Conservation (phyloP, 2,888 invertebrate species). For the Plutella xylostella region DNA sequence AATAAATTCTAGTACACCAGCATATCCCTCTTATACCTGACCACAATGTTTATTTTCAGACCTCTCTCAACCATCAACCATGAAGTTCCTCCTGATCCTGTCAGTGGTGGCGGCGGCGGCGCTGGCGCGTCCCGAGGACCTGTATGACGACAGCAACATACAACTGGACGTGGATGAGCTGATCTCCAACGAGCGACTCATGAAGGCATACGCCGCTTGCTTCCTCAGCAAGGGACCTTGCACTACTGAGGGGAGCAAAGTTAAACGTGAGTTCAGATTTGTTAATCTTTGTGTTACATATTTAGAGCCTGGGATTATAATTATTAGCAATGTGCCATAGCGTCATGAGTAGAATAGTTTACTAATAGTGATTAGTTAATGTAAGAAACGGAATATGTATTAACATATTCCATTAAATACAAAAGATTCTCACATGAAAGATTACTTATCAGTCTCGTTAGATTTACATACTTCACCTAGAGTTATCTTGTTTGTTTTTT, state of each 20-base stretch:
- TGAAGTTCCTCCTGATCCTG: slow-evolving; percentile 29
- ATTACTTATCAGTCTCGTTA: too few relatives aligned
- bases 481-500: too few relatives aligned
- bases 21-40: neutral
- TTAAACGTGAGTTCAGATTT: slow-evolving; percentile 72
- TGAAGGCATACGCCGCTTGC: slow-evolving; percentile 35
- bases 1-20: too few relatives aligned
- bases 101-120: slow-evolving; percentile 22
- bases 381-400: too few relatives aligned
- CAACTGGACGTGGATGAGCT: slow-evolving; percentile 30
- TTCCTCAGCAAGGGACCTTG: slow-evolving; percentile 31
- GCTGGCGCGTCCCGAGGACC: slow-evolving; percentile 24
- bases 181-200: slow-evolving; percentile 73
- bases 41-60: neutral
- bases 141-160: slow-evolving; percentile 26
- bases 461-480: too few relatives aligned
- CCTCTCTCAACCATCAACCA: slow-evolving; percentile 12
- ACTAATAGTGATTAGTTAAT: too few relatives aligned
- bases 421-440: too few relatives aligned
- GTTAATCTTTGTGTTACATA: too few relatives aligned
- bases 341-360: too few relatives aligned
- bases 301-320: too few relatives aligned
- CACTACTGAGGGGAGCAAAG: slow-evolving; percentile 56
- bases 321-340: too few relatives aligned
- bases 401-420: too few relatives aligned